phyloP scores from a whole-genome alignment of 1,140 invertebrate species.

The Brachionus angularis region DNA sequence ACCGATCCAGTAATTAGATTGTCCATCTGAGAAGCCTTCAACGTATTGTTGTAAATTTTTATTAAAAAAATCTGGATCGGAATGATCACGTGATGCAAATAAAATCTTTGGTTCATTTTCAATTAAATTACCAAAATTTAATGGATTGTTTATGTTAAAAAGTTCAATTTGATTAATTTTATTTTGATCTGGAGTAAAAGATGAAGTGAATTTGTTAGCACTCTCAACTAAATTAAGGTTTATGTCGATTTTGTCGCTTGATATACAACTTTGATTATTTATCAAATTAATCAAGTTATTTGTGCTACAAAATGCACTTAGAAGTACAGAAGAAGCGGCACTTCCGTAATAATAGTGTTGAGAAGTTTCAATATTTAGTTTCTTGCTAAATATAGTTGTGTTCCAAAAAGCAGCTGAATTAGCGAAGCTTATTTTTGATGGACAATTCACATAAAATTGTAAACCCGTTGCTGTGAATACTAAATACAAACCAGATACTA shows the following conservation, averaged over 20 bases:
- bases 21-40: constrained; percentile 31
- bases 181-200: constrained; percentile 5
- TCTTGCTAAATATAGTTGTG: neutral
- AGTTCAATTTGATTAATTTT: constrained; percentile 20
- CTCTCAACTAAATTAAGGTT: neutral
- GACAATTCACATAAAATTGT: constrained; percentile 2
- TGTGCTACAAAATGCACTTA: constrained; percentile 9
- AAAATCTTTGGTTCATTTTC: neutral
- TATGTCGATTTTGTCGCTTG: neutral
- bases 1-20: constrained; percentile 39
- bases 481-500: constrained; percentile 4
- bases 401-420: neutral
- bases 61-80: constrained; percentile 14
- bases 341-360: neutral
- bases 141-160: neutral
- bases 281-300: constrained; percentile 14
- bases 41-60: neutral
- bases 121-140: constrained; percentile 22
- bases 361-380: constrained; percentile 1
- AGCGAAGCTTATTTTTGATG: neutral
- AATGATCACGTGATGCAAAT: constrained; percentile 22
- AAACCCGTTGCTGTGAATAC: neutral
- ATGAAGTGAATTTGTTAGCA: neutral
- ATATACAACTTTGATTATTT: constrained; percentile 11
- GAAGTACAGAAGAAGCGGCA: neutral